A percentile compares a stretch with the other conserved stretches of the same genome.
Evolutionary conservation across 1,140 invertebrate species (phyloP).

Genomic region (Cryptotermes secundus): DNA sequence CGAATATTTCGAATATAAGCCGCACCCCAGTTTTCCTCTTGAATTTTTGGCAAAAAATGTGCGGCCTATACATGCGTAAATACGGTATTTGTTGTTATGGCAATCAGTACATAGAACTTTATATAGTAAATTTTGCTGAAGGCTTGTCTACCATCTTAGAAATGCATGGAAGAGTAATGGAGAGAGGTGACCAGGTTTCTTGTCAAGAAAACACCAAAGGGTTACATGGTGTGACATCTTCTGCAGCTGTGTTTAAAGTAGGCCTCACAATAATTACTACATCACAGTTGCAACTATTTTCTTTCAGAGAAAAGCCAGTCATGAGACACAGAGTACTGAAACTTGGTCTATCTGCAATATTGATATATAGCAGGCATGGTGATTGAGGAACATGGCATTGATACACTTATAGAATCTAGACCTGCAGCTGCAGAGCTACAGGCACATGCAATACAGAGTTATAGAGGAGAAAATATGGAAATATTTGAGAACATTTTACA

Average conservation of each 20-base stretch:
- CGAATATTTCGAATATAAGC: too few species aligned
- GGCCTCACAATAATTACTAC: neutral
- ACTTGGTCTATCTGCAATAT: neutral
- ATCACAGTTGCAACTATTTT: neutral
- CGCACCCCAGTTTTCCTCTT: too few species aligned
- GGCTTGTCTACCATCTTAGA: neutral
- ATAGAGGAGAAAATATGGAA: constrained; percentile 16
- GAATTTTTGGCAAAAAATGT: too few species aligned
- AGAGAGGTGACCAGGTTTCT: neutral
- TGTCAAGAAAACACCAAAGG: neutral
- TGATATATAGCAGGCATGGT: neutral
- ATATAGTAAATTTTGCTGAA: neutral
- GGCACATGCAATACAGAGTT: neutral
- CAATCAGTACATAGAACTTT: constrained; percentile 27
- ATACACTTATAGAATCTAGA: too few species aligned
- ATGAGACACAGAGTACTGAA: neutral
- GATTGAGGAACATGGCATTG: neutral
- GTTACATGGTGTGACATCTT: neutral
- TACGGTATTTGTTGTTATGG: too few species aligned
- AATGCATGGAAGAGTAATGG: neutral
- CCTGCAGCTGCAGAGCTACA: too few species aligned
- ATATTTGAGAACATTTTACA: neutral
- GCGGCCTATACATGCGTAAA: too few species aligned
- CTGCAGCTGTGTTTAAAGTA: neutral
- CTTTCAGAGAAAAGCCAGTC: neutral